phyloP scores from a whole-genome alignment of 2,888 invertebrate genomes.

The Harpalus rufipes region DNA sequence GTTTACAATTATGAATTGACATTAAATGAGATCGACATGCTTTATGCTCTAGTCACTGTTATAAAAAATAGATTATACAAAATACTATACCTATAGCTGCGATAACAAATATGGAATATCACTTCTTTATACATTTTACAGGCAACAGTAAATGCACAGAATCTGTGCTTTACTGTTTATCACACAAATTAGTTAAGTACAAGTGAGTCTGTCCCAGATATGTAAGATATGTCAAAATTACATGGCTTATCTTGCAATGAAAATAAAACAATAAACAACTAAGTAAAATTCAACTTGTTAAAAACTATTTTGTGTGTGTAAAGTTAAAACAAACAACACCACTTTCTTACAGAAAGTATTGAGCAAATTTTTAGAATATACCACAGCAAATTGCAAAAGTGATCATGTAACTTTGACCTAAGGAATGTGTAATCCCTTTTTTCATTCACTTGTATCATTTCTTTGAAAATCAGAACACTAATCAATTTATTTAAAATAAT shows the following conservation, averaged over 20 bases:
- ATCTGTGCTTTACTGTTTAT: constrained; percentile 49
- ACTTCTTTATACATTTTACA: constrained; percentile 60
- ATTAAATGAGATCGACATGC: constrained; percentile 61
- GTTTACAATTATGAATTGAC: constrained; percentile 59
- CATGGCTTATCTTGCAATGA: constrained; percentile 32
- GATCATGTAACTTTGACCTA: constrained; percentile 11
- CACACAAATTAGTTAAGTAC: constrained; percentile 64
- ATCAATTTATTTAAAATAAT: constrained; percentile 52
- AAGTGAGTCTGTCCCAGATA: constrained; percentile 61
- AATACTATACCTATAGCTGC: constrained; percentile 65
- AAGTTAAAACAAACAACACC: not conserved
- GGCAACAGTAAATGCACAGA: constrained; percentile 55
- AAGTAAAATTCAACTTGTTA: not conserved
- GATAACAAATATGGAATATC: constrained; percentile 62
- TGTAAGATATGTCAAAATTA: constrained; percentile 39
- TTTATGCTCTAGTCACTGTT: constrained; percentile 57
- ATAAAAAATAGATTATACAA: constrained; percentile 65
- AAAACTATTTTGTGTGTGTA: too few relatives aligned
- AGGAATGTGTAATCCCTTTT: constrained; percentile 55
- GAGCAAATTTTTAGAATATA: constrained; percentile 6
- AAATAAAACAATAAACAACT: not conserved
- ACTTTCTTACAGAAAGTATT: not conserved
- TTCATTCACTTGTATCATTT: constrained; percentile 57
- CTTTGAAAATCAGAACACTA: constrained; percentile 47
- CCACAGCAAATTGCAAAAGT: constrained; percentile 6